Conservation (phyloP, 2,888 invertebrate genomes). For the Melanostoma scalare region DNA sequence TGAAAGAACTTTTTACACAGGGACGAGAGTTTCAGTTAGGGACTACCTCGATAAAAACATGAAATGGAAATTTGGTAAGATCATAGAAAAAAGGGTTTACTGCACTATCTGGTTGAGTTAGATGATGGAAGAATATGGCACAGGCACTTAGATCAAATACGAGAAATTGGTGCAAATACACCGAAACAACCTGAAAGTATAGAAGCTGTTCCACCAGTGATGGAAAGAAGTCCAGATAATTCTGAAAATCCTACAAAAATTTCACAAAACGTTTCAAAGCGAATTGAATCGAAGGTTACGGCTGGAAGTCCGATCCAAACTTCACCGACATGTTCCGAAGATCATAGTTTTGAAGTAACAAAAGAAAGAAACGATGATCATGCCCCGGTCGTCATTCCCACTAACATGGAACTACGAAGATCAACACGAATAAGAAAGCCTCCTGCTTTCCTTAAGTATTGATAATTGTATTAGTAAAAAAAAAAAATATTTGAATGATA, state of each 20-base stretch:
- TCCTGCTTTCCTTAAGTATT: slow-evolving; percentile 2
- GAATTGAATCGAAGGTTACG: not conserved
- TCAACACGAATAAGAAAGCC: not conserved
- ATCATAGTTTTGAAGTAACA: not conserved
- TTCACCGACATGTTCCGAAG: not conserved
- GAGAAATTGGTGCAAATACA: slow-evolving; percentile 10
- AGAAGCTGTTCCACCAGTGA: not conserved
- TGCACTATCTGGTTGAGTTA: slow-evolving; percentile 12
- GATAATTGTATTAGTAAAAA: not conserved
- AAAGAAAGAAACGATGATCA: not conserved
- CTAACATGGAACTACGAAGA: not conserved
- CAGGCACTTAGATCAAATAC: slow-evolving; percentile 6
- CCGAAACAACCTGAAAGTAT: not conserved
- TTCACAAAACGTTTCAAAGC: not conserved
- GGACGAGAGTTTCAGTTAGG: slow-evolving; percentile 2
- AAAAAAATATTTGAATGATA: not conserved
- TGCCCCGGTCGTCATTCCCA: not conserved
- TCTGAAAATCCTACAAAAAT: not conserved
- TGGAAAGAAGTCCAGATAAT: not conserved
- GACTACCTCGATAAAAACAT: slow-evolving; percentile 1
- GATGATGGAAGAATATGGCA: slow-evolving; percentile 17
- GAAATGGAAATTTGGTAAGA: slow-evolving; percentile 18
- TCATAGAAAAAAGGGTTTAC: not conserved
- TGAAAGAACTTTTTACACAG: slow-evolving; percentile 6
- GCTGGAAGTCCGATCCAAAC: not conserved